Conservation (phyloP, 2,888 invertebrate genomes). For the Phania funesta region DNA sequence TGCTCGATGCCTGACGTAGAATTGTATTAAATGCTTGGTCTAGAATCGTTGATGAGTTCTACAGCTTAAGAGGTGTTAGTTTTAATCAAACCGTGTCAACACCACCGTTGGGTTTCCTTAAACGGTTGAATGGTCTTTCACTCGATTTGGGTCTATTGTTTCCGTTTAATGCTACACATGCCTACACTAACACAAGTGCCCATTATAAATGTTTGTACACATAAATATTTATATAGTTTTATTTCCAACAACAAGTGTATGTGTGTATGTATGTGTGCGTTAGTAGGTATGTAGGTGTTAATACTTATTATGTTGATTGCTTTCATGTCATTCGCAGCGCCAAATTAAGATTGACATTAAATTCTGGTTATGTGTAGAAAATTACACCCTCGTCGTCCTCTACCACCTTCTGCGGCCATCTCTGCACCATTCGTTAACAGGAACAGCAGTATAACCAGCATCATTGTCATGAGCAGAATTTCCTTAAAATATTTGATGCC, state of each 20-base stretch:
- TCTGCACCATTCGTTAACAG: not conserved
- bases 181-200: not conserved
- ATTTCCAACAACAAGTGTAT: slow-evolving; percentile 20
- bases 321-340: slow-evolving; percentile 70
- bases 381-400: not conserved
- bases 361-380: slow-evolving; percentile 56
- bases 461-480: not conserved
- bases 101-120: slow-evolving; percentile 15
- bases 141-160: slow-evolving; percentile 47
- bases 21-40: not conserved
- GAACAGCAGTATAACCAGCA: not conserved
- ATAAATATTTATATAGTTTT: slow-evolving; percentile 9
- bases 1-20: not conserved
- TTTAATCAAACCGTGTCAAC: not conserved
- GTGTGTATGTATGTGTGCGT: slow-evolving; percentile 52
- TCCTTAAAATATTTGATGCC: not conserved
- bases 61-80: not conserved
- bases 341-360: slow-evolving; percentile 75
- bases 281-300: slow-evolving; percentile 67
- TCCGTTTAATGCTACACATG: slow-evolving; percentile 53
- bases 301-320: slow-evolving; percentile 48
- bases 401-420: not conserved
- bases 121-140: slow-evolving; percentile 41
- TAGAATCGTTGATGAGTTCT: not conserved
- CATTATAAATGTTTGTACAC: slow-evolving; percentile 36